Base-by-base conservation (phyloP, 1,140 invertebrate species). In the Probaryconus sp. region DNA sequence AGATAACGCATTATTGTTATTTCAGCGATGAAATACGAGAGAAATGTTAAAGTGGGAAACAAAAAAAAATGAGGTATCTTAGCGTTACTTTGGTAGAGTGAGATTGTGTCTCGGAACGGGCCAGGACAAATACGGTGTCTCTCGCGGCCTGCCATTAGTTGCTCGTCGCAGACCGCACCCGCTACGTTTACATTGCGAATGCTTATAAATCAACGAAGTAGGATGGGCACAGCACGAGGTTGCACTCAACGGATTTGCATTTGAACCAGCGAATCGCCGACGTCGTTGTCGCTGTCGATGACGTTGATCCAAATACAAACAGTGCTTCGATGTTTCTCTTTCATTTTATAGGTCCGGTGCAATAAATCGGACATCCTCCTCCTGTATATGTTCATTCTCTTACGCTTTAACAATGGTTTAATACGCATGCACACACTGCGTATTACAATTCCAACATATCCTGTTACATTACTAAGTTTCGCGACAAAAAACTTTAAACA, bases 201-300 rank as follows among this genome's bases (percentile, higher is more conserved):
- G 50, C 61, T 70, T 70, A 70, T 70, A 70, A 70, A 70, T 70
- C 55, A 69, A 60, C 45, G 65, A 48, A 35, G 67, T 11, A 50
- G 43, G 50, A 42, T 18, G 56, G 42, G 43, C 33, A 24, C 28
- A 63, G 68, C 58, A 63, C 26, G 55, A 71, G 63, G 51, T 72
- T 61, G 68, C 68, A 77, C 68, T 77, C 68, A 72, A 67, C 73
- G 73, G 68, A 77, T 72, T 77, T 72, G 55, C 68, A 77, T 69
- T 48, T 17, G 47, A 61, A 61, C 33, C 35, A 55, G 48, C 55
- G 50, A 61, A 70, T 55, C 48, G 65, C 56, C 48, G 55, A 43
- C 26, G 37, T 26, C 6, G 31, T 47, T 63, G 60, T 68, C 11
- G 47, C 40, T 69, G 64, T 76, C 63, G 64, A 69, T 72, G 68